Evolutionary conservation across 2,888 invertebrate species (phyloP), one percentile per base, ranked within the genome.

Genomic region (Leistus spinibarbis): DNA sequence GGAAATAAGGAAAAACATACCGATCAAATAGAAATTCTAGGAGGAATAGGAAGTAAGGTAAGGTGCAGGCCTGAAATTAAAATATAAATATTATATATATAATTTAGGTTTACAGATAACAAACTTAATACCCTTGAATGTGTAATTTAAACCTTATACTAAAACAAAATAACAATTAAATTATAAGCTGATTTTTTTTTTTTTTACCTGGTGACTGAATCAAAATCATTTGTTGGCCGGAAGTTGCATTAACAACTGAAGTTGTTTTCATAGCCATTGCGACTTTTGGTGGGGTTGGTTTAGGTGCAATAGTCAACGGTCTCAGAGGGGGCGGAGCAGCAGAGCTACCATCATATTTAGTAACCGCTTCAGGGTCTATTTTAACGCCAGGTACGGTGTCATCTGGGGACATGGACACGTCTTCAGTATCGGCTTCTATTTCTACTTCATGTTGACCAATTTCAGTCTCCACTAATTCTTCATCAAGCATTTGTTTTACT

Each of bases 281-380:
- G 22, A 85, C 79, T 79, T 81, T 81, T 76, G 85, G 73, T 78
- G 80, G 79, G 79, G 83, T 78, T 0, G 86, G 87, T 79, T 87
- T 89, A 0, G 89, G 89, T 0, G 89, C 89, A 77, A 89, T 89
- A 0, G 88, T 86, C 1, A 89, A 85, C 77, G 83, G 83, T 66
- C 82, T 77, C 16, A 82, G 76, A 84, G 89, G 79, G 81, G 87
- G 78, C 3, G 85, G 79, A 3, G 78, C 72, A 17, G 56, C 69
- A 1, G 19, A 16, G 13, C 62, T 66, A n/a, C 60, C 54, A 9
- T 69, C 71, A 13, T 27, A n/a, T 65, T 70, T 76, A n/a, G 60
- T n/a, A n/a, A 69, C n/a, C 27, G 69, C 3, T 23, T 60, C 66
- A 1, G 53, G 16, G 17, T 71, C 54, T 23, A 76, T 69, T 77